These are phyloP conservation scores for Gavialis gangeticus DNA, from an alignment of 2,113 vertebrate genomes.

Conservation along the genomic window DNA sequence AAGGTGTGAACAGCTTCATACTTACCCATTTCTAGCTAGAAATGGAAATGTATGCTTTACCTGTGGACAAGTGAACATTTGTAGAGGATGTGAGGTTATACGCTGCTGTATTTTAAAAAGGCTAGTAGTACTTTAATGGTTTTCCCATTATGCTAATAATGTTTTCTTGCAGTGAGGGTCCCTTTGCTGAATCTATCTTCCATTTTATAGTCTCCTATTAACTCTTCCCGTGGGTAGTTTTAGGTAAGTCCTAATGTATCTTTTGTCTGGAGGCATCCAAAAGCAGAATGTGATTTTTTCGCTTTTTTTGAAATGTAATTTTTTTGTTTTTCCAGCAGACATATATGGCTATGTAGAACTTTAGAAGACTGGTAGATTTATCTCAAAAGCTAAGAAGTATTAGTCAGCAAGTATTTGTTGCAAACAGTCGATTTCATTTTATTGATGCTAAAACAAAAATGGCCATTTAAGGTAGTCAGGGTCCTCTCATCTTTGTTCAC, in stretches of 20 bases:
- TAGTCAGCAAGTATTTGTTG: background rate
- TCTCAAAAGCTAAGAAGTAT: background rate
- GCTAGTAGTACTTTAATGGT: background rate
- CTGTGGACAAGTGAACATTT: background rate
- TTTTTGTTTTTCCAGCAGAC: background rate
- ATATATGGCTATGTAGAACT: accelerated
- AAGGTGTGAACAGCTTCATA: background rate
- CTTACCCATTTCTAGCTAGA: background rate
- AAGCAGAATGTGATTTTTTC: background rate
- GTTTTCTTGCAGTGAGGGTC: background rate
- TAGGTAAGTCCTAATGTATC: background rate
- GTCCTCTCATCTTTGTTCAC: background rate
- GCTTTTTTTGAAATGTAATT: too few relatives aligned
- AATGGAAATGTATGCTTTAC: background rate
- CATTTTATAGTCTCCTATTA: background rate
- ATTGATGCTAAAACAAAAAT: background rate
- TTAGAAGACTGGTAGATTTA: background rate
- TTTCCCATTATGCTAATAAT: background rate
- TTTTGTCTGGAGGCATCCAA: background rate
- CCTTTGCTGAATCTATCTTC: background rate
- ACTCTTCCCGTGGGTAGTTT: background rate
- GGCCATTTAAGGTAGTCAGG: background rate
- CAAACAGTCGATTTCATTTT: background rate
- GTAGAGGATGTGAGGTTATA: background rate
- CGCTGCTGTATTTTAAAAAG: background rate